Percentiles rank a stretch among this genome's conserved stretches.
These are phyloP conservation scores for Margarornis squamiger DNA, from an alignment of 2,797 vertebrate species.

Conservation along the genomic window DNA sequence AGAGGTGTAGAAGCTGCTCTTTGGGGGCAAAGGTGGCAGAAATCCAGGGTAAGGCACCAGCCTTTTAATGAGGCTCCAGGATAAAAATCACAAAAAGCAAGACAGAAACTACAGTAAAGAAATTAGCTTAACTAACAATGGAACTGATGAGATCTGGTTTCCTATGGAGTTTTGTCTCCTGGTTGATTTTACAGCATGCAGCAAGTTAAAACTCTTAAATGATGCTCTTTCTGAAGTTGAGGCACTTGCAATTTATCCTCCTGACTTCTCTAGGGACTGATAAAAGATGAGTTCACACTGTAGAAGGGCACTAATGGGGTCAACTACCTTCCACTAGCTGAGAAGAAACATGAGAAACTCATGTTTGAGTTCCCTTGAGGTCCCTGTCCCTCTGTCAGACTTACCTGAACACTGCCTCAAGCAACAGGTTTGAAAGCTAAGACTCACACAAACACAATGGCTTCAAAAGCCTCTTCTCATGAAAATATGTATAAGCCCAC, in stretches of 20 bases:
- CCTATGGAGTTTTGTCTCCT: neutral
- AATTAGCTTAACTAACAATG: neutral
- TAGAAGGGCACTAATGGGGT: neutral
- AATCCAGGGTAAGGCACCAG: neutral
- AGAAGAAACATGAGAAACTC: neutral
- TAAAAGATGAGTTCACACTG: neutral
- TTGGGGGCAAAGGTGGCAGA: neutral
- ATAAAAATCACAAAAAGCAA: neutral
- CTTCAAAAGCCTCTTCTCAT: neutral
- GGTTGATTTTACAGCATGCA: neutral
- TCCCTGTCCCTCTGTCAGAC: neutral
- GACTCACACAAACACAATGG: neutral
- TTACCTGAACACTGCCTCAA: neutral
- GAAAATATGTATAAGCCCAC: neutral
- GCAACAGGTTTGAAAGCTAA: neutral
- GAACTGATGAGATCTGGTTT: neutral
- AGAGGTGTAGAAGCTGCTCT: neutral
- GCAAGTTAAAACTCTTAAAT: neutral
- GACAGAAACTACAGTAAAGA: neutral
- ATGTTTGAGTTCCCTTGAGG: neutral
- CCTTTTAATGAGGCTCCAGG: neutral
- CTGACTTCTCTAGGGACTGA: neutral
- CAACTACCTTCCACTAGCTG: neutral
- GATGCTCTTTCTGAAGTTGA: neutral
- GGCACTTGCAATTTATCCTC: neutral